Base-by-base conservation (phyloP, 2,888 invertebrate species). In the Euproctis similis region DNA sequence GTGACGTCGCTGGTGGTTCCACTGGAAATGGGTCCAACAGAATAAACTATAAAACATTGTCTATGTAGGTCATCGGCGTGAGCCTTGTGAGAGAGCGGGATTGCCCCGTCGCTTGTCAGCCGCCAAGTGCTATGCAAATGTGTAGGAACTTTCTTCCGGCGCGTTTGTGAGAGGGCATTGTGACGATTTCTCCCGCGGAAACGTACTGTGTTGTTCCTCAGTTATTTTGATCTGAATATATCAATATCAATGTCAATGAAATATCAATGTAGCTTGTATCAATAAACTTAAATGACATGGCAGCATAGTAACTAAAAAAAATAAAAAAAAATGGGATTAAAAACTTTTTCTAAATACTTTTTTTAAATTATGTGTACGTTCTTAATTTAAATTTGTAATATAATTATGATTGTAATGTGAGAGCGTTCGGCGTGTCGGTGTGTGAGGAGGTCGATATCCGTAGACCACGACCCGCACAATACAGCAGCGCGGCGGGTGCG, bases 401-500 rank as follows among this genome's bases (percentile, higher is more conserved):
- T 14, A 14, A 14, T 4, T 4, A 14, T 14, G 14, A 6, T 14
- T 4, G 6, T 14, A 14, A 14, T 14, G 14, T 14, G 6, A 14
- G n/a, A n/a, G n/a, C n/a, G n/a, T n/a, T 14, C 6, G 14, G 14
- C 4, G 14, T 6, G 14, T 14, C 6, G 14, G 14, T 6, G 14
- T 14, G 14, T 14, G 42, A 39, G 35, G 32, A 39, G 13, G 46
- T 34, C 30, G 42, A 28, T 41, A 35, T 35, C 39, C 30, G 28
- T 42, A 53, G 65, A 77, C 81, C 81, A 70, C 80, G 80, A 81
- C 81, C 82, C 69, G 80, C 82, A 70, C 81, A 81, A 81, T 59
- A 77, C 59, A 57, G 23, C 23, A 12, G 42, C 28, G 38, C 46
- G 48, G 34, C 45, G 42, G 44, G 50, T 39, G 43, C 44, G 46